Evolutionary conservation across 2,888 invertebrate genomes (phyloP).

Genomic region (Crocallis elinguaria): DNA sequence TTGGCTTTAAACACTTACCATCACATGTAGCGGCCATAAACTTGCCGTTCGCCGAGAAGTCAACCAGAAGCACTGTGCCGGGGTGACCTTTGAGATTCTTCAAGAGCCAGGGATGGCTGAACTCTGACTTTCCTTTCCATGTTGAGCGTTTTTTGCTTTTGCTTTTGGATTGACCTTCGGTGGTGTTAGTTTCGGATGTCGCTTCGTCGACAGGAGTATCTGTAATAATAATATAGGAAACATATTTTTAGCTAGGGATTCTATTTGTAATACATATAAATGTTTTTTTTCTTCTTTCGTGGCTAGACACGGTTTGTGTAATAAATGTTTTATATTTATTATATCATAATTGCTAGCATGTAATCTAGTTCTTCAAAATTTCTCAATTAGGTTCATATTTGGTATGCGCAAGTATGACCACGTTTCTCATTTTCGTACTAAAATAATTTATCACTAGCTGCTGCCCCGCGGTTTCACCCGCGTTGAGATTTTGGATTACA

Average conservation of each 20-base stretch:
- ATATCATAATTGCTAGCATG: too few relatives aligned
- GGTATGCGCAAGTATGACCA: too few relatives aligned
- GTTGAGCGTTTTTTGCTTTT: slow-evolving; percentile 82
- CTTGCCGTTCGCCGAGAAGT: slow-evolving; percentile 94
- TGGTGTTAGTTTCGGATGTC: slow-evolving; percentile 56
- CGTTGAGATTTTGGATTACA: too few relatives aligned
- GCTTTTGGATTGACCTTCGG: slow-evolving; percentile 61
- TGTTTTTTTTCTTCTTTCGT: too few relatives aligned
- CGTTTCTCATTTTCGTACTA: too few relatives aligned
- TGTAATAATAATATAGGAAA: slow-evolving; percentile 48
- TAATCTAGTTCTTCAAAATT: too few relatives aligned
- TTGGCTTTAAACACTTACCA: slow-evolving; percentile 85
- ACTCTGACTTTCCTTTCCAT: slow-evolving; percentile 80
- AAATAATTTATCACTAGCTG: too few relatives aligned
- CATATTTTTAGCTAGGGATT: not conserved
- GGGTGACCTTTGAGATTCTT: slow-evolving; percentile 93
- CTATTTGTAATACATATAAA: too few relatives aligned
- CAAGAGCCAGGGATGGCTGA: slow-evolving; percentile 91
- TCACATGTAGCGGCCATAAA: slow-evolving; percentile 93
- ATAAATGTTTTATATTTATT: too few relatives aligned
- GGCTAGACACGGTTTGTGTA: too few relatives aligned
- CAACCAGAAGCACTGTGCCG: slow-evolving; percentile 89
- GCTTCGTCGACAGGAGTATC: slow-evolving; percentile 64
- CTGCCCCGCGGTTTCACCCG: too few relatives aligned
- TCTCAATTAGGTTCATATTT: too few relatives aligned